Evolutionary conservation across 2,797 vertebrate species (phyloP).

Genomic region (Peromyscus melanophrys): DNA sequence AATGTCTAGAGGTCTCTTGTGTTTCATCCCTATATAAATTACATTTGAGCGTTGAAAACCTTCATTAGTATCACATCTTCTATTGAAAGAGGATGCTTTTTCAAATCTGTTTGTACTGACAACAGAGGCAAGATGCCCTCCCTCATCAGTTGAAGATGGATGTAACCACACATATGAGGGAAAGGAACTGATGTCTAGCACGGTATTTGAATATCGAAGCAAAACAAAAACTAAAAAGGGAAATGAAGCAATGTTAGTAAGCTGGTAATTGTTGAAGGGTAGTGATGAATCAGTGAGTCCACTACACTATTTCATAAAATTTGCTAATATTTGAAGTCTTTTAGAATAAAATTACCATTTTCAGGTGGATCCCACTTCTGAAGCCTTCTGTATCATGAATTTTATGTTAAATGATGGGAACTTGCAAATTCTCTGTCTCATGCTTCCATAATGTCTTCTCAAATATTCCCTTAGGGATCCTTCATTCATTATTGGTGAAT

Average conservation of each 20-base stretch:
- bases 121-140: background rate
- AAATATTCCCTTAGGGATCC: background rate
- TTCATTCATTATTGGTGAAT: background rate
- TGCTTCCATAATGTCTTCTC: background rate
- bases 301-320: background rate
- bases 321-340: constrained; percentile 3
- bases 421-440: background rate
- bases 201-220: constrained; percentile 34
- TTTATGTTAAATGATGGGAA: constrained; percentile 30
- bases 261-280: background rate
- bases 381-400: constrained; percentile 21
- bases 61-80: background rate
- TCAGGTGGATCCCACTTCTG: background rate
- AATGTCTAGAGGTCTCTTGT: background rate
- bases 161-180: background rate
- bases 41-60: constrained; percentile 56
- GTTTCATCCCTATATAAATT: background rate
- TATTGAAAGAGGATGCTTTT: constrained; percentile 44
- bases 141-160: background rate
- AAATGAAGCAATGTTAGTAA: background rate
- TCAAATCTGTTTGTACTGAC: constrained; percentile 22
- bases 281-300: background rate
- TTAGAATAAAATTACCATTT: constrained; percentile 19
- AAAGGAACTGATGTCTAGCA: background rate
- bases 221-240: background rate